A percentile compares a stretch with the other conserved stretches of the same genome.
These are phyloP conservation scores for Serranochromis macrocephalus DNA, from an alignment of 2,113 vertebrate species.

Conservation along the genomic window DNA sequence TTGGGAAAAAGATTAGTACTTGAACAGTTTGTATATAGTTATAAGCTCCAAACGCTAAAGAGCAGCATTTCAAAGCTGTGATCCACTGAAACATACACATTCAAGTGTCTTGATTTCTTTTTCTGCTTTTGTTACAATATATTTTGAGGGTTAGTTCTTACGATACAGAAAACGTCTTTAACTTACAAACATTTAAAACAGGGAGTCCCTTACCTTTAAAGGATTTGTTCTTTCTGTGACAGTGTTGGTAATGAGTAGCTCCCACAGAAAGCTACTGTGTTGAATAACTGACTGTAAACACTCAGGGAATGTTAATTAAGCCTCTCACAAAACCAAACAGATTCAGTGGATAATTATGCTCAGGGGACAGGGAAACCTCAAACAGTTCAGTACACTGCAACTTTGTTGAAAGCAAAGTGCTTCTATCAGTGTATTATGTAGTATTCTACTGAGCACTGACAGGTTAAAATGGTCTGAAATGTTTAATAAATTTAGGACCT, in stretches of 20 bases:
- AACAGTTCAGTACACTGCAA: not conserved
- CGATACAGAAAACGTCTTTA: not conserved
- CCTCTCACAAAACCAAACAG: conserved; percentile 54
- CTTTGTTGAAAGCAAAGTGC: not conserved
- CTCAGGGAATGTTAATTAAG: conserved; percentile 70
- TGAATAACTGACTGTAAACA: conserved; percentile 73
- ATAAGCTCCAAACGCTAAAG: not conserved
- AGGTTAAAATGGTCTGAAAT: not conserved
- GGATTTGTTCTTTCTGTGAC: conserved; percentile 62
- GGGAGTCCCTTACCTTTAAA: conserved; percentile 2
- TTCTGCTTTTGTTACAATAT: not conserved
- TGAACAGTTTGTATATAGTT: not conserved
- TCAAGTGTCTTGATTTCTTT: not conserved
- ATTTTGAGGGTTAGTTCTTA: not conserved
- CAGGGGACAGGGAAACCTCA: conserved; percentile 38
- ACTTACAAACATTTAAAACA: not conserved
- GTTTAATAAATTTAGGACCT: not conserved
- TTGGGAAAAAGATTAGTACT: not conserved
- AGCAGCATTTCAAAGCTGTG: not conserved
- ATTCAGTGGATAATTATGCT: conserved; percentile 49
- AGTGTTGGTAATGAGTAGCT: conserved; percentile 57
- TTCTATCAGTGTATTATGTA: not conserved
- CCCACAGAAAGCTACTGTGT: conserved; percentile 51
- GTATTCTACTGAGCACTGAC: not conserved
- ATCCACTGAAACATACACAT: not conserved